phyloP scores from a whole-genome alignment of 1,140 invertebrate genomes.

The Drosophila azteca region DNA sequence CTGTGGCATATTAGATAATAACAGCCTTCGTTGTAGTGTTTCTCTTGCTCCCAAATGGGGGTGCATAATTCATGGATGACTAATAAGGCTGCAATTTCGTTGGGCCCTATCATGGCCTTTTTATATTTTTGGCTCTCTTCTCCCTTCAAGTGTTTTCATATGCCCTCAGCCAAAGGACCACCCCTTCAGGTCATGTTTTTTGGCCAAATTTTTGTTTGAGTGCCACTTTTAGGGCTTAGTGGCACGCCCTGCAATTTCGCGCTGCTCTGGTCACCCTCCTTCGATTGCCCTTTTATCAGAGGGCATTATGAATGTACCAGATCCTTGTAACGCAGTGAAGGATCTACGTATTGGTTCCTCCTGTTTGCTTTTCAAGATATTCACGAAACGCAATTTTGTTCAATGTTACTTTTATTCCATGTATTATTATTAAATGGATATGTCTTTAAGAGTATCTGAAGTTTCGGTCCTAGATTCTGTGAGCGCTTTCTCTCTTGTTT shows the following conservation, averaged over 20 bases:
- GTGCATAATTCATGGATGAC: constrained; percentile 65
- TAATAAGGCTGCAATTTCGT: constrained; percentile 66
- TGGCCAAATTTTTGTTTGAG: constrained; percentile 39
- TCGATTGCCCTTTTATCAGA: neutral
- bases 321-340: too few species aligned
- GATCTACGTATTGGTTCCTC: too few species aligned
- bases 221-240: constrained; percentile 57
- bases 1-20: constrained; percentile 66
- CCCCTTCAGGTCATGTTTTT: constrained; percentile 9
- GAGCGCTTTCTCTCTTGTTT: neutral
- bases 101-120: constrained; percentile 1
- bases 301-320: too few species aligned
- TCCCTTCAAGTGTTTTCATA: constrained; percentile 15
- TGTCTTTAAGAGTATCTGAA: too few species aligned
- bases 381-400: too few species aligned
- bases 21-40: too few species aligned
- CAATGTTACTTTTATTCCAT: too few species aligned
- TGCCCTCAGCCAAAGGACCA: neutral
- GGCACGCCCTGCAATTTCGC: constrained; percentile 47
- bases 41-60: too few species aligned
- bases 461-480: too few species aligned
- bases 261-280: constrained; percentile 6
- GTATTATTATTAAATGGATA: too few species aligned
- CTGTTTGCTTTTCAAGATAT: too few species aligned
- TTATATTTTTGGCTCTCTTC: constrained; percentile 10